Evolutionary conservation across 1,140 invertebrate genomes (phyloP).

Genomic region (Tetragnatha versicolor): DNA sequence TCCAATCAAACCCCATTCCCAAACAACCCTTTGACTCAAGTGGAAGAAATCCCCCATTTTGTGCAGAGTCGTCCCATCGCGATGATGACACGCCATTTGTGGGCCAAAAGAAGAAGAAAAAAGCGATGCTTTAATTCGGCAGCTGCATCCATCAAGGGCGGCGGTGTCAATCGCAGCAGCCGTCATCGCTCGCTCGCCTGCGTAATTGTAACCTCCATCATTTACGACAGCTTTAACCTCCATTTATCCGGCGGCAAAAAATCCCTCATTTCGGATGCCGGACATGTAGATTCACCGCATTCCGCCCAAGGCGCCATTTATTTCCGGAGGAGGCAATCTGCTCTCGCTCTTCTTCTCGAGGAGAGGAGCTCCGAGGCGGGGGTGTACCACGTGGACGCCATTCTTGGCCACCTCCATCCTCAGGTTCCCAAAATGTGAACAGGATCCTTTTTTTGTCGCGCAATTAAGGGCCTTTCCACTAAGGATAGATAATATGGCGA

Average conservation of each 20-base stretch:
- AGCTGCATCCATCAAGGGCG: not conserved
- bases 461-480: not conserved
- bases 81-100: no score
- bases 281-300: conserved; percentile 50
- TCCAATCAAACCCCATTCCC: no score
- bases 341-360: not conserved
- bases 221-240: conserved; percentile 55
- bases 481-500: no score
- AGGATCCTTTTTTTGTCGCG: not conserved
- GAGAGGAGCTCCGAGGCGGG: not conserved
- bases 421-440: not conserved
- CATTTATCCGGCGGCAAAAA: conserved; percentile 35
- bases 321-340: conserved; percentile 4
- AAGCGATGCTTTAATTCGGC: no score
- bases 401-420: not conserved
- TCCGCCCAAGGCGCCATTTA: conserved; percentile 32
- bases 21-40: no score
- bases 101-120: no score
- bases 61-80: no score
- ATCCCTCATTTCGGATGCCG: conserved; percentile 49
- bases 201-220: conserved; percentile 55
- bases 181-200: not conserved
- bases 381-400: not conserved
- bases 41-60: no score
- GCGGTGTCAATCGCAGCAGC: not conserved